phyloP scores from a whole-genome alignment of 2,888 invertebrate genomes.

The Rhagonycha lutea region DNA sequence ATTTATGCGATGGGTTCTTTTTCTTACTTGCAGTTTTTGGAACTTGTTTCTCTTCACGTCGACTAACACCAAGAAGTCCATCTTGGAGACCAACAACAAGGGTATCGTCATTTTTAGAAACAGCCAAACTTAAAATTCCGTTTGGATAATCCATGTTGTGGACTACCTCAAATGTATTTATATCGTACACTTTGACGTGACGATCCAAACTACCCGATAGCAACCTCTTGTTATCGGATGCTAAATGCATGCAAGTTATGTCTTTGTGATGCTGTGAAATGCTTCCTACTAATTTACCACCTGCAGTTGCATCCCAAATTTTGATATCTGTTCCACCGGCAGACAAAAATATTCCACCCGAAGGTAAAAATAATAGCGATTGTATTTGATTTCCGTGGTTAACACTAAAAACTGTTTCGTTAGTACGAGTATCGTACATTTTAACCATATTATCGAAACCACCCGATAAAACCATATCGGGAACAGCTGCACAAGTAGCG shows the following conservation, averaged over 20 bases:
- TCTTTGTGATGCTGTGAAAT: conserved; percentile 95
- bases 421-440: conserved; percentile 83
- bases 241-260: conserved; percentile 83
- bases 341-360: conserved; percentile 87
- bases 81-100: conserved; percentile 91
- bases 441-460: conserved; percentile 88
- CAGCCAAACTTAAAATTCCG: conserved; percentile 84
- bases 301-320: conserved; percentile 91
- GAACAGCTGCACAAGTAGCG: conserved; percentile 74
- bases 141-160: conserved; percentile 91
- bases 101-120: conserved; percentile 76
- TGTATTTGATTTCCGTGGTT: conserved; percentile 92
- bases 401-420: conserved; percentile 70
- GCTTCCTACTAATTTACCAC: conserved; percentile 81
- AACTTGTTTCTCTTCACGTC: conserved; percentile 66
- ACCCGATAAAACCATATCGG: conserved; percentile 79
- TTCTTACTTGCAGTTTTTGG: conserved; percentile 52
- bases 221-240: conserved; percentile 79
- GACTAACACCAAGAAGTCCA: conserved; percentile 85
- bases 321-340: conserved; percentile 90
- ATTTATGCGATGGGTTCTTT: conserved; percentile 61
- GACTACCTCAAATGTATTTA: conserved; percentile 81
- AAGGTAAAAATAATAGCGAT: conserved; percentile 83
- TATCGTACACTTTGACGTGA: conserved; percentile 91
- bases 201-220: conserved; percentile 91